These are phyloP conservation scores for Terrapene triunguis DNA, from an alignment of 2,113 vertebrate genomes.

Conservation along the genomic window DNA sequence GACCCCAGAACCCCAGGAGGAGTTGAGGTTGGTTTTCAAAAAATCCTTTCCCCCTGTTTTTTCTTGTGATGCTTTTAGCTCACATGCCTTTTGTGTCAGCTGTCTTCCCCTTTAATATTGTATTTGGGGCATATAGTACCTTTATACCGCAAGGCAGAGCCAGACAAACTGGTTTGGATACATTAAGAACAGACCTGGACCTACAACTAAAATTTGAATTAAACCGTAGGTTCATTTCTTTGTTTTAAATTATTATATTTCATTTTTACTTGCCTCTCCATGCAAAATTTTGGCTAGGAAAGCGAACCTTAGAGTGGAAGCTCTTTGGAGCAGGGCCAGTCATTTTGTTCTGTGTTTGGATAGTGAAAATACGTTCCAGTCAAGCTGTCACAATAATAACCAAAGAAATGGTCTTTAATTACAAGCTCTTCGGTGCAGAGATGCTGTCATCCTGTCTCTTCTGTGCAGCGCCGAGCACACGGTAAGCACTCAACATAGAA, in stretches of 20 bases:
- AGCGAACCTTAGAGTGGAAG: accelerated
- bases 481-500: neutral
- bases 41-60: accelerated
- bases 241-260: neutral
- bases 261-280: accelerated
- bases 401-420: neutral
- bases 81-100: neutral
- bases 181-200: neutral
- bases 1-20: neutral
- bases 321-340: accelerated
- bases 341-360: accelerated
- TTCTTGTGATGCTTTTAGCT: neutral
- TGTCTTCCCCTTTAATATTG: neutral
- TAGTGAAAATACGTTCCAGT: neutral
- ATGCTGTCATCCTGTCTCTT: neutral
- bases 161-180: neutral
- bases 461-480: accelerated
- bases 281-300: accelerated
- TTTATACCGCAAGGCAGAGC: neutral
- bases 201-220: neutral
- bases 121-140: neutral
- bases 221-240: neutral
- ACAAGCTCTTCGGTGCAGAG: neutral
- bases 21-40: neutral
- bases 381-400: neutral